Base-by-base conservation (phyloP, 2,113 vertebrate species). In the Hydrochoerus hydrochaeris region DNA sequence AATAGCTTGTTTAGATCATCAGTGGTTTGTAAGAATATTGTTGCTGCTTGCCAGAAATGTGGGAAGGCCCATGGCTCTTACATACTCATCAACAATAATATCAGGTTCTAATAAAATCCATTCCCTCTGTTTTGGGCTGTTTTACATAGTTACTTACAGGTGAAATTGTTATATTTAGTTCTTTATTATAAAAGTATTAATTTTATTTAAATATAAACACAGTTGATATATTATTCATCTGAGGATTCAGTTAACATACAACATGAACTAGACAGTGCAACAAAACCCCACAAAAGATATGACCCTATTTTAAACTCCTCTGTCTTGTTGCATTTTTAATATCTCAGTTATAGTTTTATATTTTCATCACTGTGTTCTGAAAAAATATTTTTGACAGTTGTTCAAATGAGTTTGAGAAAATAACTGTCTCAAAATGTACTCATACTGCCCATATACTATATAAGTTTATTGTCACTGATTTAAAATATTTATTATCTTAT, bases 1-100 rank as follows among this genome's bases (percentile, higher is more conserved):
- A 98, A 98, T 98, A 98, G 98, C 98, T 97, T 98, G 95, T 97
- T 98, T 98, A 97, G 97, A 91, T 91, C 97, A 82, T 98, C 97
- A 96, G 97, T 38, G 98, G 98, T 98, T 98, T 98, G 95, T 96
- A 95, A 93, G 97, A 75, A 88, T 90, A 81, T 63, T 85, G 96
- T 60, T 97, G 80, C 24, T 98, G 94, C 69, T 92, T 98, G 97
- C 96, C 95, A 94, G 86, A 96, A 92, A 73, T 20, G 67, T 90
- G 69, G 97, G 88, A 65, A 84, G 97, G 95, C 73, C 93, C 95
- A 1, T 49, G 46, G 88, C 94, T 97, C 49, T 83, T 94, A 77
- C 22, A 75, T 92, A 86, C 65, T 96, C 90, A 97, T 98, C 96
- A 94, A 95, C 98, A 98, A 96, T 94, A 90, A 63, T 81, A 30